Conservation (phyloP, 53 echinoderm and acorn worm species). For the Mesocentrotus franciscanus region DNA sequence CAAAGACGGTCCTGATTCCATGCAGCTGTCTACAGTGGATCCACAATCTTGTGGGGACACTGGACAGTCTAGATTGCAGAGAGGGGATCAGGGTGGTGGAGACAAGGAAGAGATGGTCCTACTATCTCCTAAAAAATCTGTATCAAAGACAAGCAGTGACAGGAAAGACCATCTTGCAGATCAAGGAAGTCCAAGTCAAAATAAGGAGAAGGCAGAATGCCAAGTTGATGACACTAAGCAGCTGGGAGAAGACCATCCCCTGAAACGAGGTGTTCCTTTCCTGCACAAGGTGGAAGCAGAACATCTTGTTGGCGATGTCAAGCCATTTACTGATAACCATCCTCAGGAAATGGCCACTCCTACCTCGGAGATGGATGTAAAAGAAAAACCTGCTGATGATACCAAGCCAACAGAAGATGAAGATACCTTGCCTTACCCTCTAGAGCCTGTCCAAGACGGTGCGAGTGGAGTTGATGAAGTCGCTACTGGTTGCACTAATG, state of each 20-base stretch:
- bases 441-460: neutral
- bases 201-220: neutral
- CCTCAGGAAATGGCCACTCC: neutral
- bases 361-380: neutral
- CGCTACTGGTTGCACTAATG: neutral
- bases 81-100: neutral
- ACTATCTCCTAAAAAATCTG: neutral
- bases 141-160: neutral
- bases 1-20: neutral
- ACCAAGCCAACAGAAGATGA: constrained; percentile 1
- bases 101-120: neutral
- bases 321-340: neutral
- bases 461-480: neutral
- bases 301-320: neutral
- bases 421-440: constrained; percentile 34
- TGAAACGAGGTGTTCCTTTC: neutral
- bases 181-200: neutral
- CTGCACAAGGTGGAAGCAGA: neutral
- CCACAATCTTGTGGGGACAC: neutral
- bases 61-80: neutral
- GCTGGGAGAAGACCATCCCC: neutral
- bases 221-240: neutral
- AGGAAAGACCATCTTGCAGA: neutral
- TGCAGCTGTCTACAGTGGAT: neutral
- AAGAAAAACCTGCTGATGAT: neutral